phyloP scores from a whole-genome alignment of 1,140 invertebrate species.

The Idris sp. region DNA sequence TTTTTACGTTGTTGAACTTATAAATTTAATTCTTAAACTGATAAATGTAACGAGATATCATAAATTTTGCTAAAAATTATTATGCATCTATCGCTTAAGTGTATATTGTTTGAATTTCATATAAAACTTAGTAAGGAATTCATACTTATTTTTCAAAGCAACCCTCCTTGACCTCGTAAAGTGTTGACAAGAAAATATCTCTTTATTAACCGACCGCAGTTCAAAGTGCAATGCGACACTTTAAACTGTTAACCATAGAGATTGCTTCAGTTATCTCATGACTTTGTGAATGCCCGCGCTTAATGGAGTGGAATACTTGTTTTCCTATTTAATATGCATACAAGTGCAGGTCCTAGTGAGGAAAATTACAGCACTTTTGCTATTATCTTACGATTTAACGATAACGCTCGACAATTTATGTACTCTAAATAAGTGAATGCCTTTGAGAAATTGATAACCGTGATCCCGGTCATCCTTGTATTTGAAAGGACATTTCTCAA shows the following conservation, averaged over 20 bases:
- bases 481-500: slow-evolving; percentile 9
- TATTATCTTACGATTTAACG: slow-evolving; percentile 30
- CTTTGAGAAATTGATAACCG: slow-evolving; percentile 15
- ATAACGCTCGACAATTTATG: slow-evolving; percentile 48
- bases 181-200: slow-evolving; percentile 28
- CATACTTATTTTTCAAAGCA: too few relatives aligned
- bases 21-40: too few relatives aligned
- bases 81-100: too few relatives aligned
- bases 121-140: too few relatives aligned
- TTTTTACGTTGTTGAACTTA: too few relatives aligned
- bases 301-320: slow-evolving; percentile 61
- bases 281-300: slow-evolving; percentile 37
- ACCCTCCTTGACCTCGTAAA: slow-evolving; percentile 49
- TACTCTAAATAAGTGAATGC: slow-evolving; percentile 8
- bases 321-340: slow-evolving; percentile 58
- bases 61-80: too few relatives aligned
- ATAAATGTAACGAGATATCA: too few relatives aligned
- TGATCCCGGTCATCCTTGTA: slow-evolving; percentile 15
- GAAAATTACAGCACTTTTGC: slow-evolving; percentile 19
- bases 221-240: slow-evolving; percentile 53
- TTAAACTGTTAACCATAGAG: slow-evolving; percentile 34
- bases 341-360: slow-evolving; percentile 15
- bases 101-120: neutral
- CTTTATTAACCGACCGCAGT: slow-evolving; percentile 36
- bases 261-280: slow-evolving; percentile 39